Percentiles rank a stretch among this genome's conserved stretches.
phyloP scores from a whole-genome alignment of 2,888 invertebrate species.

The Agrotis clavis region DNA sequence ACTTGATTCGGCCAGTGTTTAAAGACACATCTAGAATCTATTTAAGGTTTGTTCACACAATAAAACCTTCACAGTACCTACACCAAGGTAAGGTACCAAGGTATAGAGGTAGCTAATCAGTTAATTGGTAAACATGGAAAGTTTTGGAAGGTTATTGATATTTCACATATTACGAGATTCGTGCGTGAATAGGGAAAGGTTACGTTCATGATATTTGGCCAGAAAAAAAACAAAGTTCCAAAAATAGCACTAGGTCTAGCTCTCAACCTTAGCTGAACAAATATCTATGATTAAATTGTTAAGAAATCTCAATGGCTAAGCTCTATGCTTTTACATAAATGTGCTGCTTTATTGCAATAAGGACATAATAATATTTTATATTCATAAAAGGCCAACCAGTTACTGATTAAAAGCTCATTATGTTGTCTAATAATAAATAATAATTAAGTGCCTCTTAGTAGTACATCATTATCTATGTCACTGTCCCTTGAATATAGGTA shows the following conservation, averaged over 20 bases:
- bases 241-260: not conserved
- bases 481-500: not conserved
- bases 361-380: slow-evolving; percentile 2
- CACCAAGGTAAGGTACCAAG: not conserved
- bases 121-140: slow-evolving; percentile 3
- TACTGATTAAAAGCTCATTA: slow-evolving; percentile 26
- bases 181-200: slow-evolving; percentile 5
- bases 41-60: no score
- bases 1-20: no score
- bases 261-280: not conserved
- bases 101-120: not conserved
- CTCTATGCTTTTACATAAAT: not conserved
- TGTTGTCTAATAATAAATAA: not conserved
- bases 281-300: not conserved
- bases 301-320: no score
- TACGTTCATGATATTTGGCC: slow-evolving; percentile 1
- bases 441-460: not conserved
- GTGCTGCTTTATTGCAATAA: not conserved
- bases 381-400: not conserved
- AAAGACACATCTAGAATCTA: no score
- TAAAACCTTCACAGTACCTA: no score
- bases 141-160: not conserved
- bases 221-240: not conserved
- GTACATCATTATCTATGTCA: slow-evolving; percentile 12
- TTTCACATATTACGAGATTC: not conserved